phyloP scores from a whole-genome alignment of 2,113 vertebrate species.

The Oncorhynchus tshawytscha region DNA sequence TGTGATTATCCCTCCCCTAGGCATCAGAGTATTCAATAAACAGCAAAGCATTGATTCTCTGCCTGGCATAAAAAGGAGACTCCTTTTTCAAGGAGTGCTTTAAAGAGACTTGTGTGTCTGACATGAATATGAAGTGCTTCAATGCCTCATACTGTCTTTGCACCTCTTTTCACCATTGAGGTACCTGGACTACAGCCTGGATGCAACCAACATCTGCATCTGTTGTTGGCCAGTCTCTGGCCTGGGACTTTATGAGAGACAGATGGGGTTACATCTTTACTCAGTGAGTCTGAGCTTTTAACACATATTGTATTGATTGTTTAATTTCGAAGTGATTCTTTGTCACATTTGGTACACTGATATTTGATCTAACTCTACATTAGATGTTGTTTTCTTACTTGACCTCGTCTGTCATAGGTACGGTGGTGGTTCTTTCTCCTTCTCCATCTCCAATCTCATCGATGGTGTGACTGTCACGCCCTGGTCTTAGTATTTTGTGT shows the following conservation, averaged over 20 bases:
- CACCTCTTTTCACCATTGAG: conserved; percentile 53
- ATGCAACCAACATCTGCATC: conserved; percentile 78
- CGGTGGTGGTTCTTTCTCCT: conserved; percentile 90
- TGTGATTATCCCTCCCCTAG: too few relatives aligned
- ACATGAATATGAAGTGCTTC: background rate
- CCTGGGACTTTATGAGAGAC: conserved; percentile 85
- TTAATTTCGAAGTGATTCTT: background rate
- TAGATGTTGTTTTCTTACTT: background rate
- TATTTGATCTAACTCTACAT: background rate
- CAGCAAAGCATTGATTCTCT: background rate
- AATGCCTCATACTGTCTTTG: background rate
- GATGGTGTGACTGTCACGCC: too few relatives aligned
- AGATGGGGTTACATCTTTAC: conserved; percentile 80
- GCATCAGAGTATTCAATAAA: too few relatives aligned
- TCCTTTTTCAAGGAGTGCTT: background rate
- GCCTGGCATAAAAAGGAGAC: too few relatives aligned
- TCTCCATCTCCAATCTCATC: conserved; percentile 85
- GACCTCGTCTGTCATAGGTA: conserved; percentile 68
- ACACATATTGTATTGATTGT: background rate
- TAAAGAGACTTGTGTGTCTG: background rate
- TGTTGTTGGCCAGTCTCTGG: conserved; percentile 81
- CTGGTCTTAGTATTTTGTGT: too few relatives aligned
- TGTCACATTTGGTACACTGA: background rate
- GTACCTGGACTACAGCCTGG: conserved; percentile 82
- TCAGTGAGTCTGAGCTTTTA: conserved; percentile 75